Conservation (phyloP, 2,113 vertebrate species). For the Peucedramus taeniatus region DNA sequence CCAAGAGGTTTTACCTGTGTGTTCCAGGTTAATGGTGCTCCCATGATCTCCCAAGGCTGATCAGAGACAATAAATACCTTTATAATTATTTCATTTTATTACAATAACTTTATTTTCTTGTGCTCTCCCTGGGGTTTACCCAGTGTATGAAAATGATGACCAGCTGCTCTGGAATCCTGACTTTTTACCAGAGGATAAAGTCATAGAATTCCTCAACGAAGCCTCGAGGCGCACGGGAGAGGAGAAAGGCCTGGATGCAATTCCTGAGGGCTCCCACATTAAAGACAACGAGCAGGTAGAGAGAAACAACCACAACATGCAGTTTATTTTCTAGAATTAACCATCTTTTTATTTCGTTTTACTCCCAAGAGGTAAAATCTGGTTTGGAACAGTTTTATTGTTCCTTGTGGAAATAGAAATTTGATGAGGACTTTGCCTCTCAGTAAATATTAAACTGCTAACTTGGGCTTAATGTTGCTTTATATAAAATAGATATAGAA, state of each 20-base stretch:
- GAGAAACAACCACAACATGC: background rate
- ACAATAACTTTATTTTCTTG: background rate
- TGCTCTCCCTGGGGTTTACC: background rate
- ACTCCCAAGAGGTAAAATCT: background rate
- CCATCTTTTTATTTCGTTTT: background rate
- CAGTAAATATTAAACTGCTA: background rate
- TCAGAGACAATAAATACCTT: background rate
- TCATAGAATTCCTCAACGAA: conserved; percentile 89
- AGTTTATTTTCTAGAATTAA: background rate
- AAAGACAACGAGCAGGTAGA: conserved; percentile 96
- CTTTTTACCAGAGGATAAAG: conserved; percentile 86
- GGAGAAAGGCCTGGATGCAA: conserved; percentile 89
- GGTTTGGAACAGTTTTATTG: background rate
- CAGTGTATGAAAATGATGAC: conserved; percentile 97
- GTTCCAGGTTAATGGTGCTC: background rate
- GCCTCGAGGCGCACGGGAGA: conserved; percentile 89
- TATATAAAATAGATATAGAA: background rate
- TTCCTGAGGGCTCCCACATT: conserved; percentile 92
- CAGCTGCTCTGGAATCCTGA: conserved; percentile 96
- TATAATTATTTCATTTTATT: fast-evolving
- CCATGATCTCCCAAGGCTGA: background rate
- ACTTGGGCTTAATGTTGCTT: background rate
- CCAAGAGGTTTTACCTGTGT: fast-evolving
- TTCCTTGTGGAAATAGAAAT: background rate
- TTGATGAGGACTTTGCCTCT: background rate